phyloP scores from a whole-genome alignment of 2,888 invertebrate species.

The Tenthredo amoena region DNA sequence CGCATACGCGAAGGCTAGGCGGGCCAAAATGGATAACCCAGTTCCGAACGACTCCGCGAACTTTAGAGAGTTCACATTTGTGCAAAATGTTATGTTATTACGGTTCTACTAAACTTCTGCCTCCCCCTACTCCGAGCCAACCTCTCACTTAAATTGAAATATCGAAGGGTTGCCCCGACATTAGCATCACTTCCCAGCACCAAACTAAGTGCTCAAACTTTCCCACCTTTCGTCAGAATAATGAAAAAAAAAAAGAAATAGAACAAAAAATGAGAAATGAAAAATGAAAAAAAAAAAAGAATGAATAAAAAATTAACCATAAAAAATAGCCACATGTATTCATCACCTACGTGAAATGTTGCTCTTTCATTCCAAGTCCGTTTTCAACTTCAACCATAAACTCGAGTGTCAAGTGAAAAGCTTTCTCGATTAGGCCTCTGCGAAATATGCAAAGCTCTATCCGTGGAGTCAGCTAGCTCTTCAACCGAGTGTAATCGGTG shows the following conservation, averaged over 20 bases:
- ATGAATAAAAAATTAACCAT: background rate
- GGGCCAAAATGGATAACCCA: constrained; percentile 26
- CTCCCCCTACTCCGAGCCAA: background rate
- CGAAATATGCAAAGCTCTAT: background rate
- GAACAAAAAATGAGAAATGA: background rate
- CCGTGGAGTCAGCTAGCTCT: background rate
- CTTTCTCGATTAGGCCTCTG: background rate
- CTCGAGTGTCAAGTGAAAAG: background rate
- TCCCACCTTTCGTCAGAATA: constrained; percentile 6
- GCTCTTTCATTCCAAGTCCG: background rate
- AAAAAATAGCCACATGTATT: background rate
- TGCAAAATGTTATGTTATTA: constrained; percentile 48
- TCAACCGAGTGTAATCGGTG: constrained; percentile 23
- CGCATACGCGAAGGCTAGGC: constrained; percentile 1
- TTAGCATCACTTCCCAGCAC: constrained; percentile 39
- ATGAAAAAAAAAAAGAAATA: background rate
- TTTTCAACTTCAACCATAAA: background rate
- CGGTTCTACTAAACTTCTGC: constrained; percentile 18
- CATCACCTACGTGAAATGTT: background rate
- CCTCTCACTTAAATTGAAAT: constrained; percentile 47
- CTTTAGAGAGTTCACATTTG: constrained; percentile 51
- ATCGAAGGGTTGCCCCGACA: constrained; percentile 34
- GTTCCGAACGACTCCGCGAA: constrained; percentile 12
- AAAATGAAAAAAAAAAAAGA: too few relatives aligned
- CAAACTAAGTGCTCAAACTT: constrained; percentile 31